Evolutionary conservation across 2,797 vertebrate species (phyloP).

Genomic region (Mormyrus hasselquistii): DNA sequence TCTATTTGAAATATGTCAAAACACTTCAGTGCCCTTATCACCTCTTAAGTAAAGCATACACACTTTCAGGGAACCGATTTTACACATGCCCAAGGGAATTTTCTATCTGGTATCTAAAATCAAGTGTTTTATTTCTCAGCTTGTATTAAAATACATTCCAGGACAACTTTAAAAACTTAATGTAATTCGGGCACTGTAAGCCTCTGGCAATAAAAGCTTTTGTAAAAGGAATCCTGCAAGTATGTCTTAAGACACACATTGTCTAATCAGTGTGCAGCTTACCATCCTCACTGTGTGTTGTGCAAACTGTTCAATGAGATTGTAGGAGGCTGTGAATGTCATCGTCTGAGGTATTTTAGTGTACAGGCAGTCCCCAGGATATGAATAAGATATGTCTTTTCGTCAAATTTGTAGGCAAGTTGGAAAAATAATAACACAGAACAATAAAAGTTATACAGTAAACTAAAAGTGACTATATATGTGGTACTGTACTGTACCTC

Average conservation of each 20-base stretch:
- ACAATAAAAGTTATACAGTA: neutral
- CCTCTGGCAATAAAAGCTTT: neutral
- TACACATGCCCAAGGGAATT: neutral
- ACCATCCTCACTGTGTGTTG: neutral
- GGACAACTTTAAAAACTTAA: neutral
- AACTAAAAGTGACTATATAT: neutral
- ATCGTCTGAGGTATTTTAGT: neutral
- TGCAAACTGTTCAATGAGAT: neutral
- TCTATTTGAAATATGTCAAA: neutral
- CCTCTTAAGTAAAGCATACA: neutral
- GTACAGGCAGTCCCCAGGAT: neutral
- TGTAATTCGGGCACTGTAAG: neutral
- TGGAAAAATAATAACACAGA: neutral
- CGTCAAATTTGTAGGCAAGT: neutral
- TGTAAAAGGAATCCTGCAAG: neutral
- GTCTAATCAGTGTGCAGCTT: neutral
- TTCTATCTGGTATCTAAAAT: neutral
- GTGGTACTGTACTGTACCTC: neutral
- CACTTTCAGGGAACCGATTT: neutral
- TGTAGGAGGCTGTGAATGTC: neutral
- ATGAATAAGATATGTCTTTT: neutral
- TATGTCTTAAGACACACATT: neutral
- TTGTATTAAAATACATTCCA: neutral
- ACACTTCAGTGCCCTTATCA: neutral
- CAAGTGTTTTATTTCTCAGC: neutral